These are phyloP conservation scores for Vulpes vulpes DNA, from an alignment of 2,113 vertebrate species.

Conservation along the genomic window DNA sequence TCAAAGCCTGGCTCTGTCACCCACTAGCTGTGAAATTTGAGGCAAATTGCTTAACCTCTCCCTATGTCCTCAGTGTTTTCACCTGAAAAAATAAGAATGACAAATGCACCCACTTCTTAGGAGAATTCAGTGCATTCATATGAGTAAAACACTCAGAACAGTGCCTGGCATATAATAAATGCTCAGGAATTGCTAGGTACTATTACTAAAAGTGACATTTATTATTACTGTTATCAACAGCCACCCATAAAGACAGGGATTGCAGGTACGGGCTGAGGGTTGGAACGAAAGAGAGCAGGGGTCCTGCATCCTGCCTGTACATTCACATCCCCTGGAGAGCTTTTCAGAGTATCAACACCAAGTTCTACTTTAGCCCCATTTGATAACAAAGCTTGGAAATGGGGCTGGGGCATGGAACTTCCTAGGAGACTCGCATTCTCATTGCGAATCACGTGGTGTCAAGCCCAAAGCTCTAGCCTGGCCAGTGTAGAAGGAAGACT, in stretches of 20 bases:
- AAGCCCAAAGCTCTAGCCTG: not conserved
- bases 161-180: not conserved
- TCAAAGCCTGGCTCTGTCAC: not conserved
- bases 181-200: not conserved
- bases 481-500: not conserved
- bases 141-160: not conserved
- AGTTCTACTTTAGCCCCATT: not conserved
- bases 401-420: not conserved
- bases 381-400: not conserved
- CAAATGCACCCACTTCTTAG: not conserved
- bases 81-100: not conserved
- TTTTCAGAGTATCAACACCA: not conserved
- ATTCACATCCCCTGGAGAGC: not conserved
- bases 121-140: not conserved
- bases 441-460: not conserved
- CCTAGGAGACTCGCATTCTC: not conserved
- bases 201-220: not conserved
- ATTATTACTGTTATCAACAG: not conserved
- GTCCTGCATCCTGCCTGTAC: not conserved
- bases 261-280: not conserved
- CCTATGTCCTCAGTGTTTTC: not conserved
- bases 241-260: not conserved
- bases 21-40: not conserved
- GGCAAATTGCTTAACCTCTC: not conserved
- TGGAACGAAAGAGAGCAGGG: not conserved